A percentile compares a stretch with the other conserved stretches of the same genome.
Conservation (phyloP, 2,888 invertebrate genomes). For the Aradus depressus region DNA sequence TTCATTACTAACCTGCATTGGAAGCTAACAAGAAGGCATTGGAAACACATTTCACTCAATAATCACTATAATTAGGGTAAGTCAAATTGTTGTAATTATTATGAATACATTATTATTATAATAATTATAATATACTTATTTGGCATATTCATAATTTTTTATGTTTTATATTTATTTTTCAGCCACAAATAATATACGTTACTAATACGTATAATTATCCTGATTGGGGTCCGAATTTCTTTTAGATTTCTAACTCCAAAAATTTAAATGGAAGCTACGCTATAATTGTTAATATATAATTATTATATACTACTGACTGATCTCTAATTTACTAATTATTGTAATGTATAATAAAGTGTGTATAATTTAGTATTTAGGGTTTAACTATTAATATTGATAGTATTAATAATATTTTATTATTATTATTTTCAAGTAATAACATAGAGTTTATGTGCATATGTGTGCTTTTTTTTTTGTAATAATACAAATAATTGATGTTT, state of each 20-base stretch:
- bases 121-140: neutral
- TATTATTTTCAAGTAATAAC: neutral
- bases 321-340: slow-evolving; percentile 1
- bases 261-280: neutral
- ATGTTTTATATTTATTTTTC: slow-evolving; percentile 12
- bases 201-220: slow-evolving; percentile 31
- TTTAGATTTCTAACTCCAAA: slow-evolving; percentile 19
- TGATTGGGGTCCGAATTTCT: slow-evolving; percentile 32
- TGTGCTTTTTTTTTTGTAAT: neutral
- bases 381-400: neutral
- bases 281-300: neutral
- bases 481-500: too few species aligned
- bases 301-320: neutral
- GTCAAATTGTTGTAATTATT: too few species aligned
- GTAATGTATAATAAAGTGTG: too few species aligned
- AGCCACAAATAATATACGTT: slow-evolving; percentile 15
- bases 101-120: too few species aligned
- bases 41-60: too few species aligned
- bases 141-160: neutral
- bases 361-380: too few species aligned
- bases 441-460: neutral
- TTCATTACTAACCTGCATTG: too few species aligned
- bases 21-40: too few species aligned
- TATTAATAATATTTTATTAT: neutral
- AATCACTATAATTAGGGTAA: too few species aligned